Evolutionary conservation across 2,797 vertebrate genomes (phyloP), one percentile per base, ranked within the genome.

Genomic region (Pampus argenteus): DNA sequence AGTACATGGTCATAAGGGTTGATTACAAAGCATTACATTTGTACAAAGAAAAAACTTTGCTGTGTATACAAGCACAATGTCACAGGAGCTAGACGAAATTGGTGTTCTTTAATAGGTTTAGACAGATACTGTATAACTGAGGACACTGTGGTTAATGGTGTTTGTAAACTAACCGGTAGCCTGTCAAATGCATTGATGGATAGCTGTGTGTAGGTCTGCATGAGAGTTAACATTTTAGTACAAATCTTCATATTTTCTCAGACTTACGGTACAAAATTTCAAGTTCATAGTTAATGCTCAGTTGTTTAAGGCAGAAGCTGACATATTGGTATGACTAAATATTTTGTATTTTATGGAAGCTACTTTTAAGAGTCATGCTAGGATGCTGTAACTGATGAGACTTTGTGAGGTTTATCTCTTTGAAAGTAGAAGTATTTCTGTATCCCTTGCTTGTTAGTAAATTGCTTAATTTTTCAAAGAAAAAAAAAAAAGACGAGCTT

Each of bases 151-250:
- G 84, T 88, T 40, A 84, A 84, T 60, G 59, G 76, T 84, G 84
- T 93, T 88, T 85, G 86, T 88, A 73, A 84, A 77, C 89, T 87
- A 90, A 91, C 78, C 82, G 74, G 88, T 92, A 92, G 90, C 89
- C 91, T 90, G 90, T 92, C 84, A 49, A 80, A 86, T 84, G 80
- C 87, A 86, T 87, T 55, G 78, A 90, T 88, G 88, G 85, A 88
- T 92, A 91, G 74, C 84, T 89, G 85, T 93, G 88, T 85, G 85
- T 92, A 91, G 86, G 88, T 91, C 83, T 93, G 94, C 93, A 95
- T 95, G 94, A 91, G 71, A 88, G 83, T 84, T 83, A 78, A 73
- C 77, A 74, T 85, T 93, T 91, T 92, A 91, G 77, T 84, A 66
- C 69, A 86, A 79, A 84, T 74, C 75, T 81, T 76, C 65, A 80